Evolutionary conservation across 2,797 vertebrate genomes (phyloP).

Genomic region (Chromis chromis): DNA sequence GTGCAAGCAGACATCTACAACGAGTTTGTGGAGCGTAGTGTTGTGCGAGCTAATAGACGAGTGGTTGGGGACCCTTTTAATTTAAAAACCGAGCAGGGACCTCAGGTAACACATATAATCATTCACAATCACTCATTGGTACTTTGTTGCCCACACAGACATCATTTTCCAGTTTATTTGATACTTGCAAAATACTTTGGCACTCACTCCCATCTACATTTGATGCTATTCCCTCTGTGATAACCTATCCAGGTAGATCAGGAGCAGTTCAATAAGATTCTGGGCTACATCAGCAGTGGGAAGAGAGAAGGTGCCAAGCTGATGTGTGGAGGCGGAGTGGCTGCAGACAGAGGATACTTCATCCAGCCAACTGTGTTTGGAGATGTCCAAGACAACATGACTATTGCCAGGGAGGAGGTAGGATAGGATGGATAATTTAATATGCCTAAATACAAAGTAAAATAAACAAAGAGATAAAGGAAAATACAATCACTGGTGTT

Average conservation of each 20-base stretch:
- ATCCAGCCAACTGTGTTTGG: constrained; percentile 97
- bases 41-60: constrained; percentile 87
- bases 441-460: not conserved
- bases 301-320: constrained; percentile 94
- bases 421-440: not conserved
- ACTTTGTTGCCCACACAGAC: no score
- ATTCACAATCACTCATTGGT: no score
- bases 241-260: constrained; percentile 87
- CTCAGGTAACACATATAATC: constrained; percentile 87
- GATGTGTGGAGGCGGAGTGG: constrained; percentile 91
- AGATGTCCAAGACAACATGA: constrained; percentile 95
- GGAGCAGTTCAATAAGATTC: constrained; percentile 93
- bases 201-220: no score
- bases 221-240: not conserved
- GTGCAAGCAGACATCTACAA: constrained; percentile 93
- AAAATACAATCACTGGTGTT: no score
- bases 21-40: constrained; percentile 92
- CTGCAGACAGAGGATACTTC: constrained; percentile 93
- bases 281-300: constrained; percentile 91
- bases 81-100: constrained; percentile 92
- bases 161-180: no score
- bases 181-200: not conserved
- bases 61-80: constrained; percentile 95
- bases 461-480: not conserved
- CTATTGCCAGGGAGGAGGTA: constrained; percentile 95